A percentile compares a stretch with the other conserved stretches of the same genome.
Conservation (phyloP, 2,888 invertebrate species). For the Punctoribates punctum region DNA sequence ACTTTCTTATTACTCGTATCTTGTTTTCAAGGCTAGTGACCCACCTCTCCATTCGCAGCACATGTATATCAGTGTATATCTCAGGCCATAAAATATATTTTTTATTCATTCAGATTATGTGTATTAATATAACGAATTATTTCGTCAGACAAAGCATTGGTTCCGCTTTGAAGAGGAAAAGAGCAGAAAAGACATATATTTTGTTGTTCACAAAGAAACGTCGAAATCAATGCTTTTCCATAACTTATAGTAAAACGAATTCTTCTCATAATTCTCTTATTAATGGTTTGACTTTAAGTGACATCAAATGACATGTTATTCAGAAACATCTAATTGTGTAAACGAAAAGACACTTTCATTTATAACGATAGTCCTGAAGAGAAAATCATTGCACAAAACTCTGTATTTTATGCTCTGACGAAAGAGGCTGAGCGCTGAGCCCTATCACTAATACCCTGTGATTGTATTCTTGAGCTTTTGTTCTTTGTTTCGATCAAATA, state of each 20-base stretch:
- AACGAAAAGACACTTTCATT: neutral
- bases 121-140: no score
- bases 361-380: no score
- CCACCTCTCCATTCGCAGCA: neutral
- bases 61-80: no score
- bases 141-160: no score
- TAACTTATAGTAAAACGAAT: neutral
- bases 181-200: no score
- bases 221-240: neutral
- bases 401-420: neutral
- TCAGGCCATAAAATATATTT: no score
- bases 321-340: neutral
- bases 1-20: neutral
- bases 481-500: neutral
- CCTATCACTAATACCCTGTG: no score
- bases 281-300: neutral
- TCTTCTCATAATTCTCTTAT: neutral
- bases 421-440: no score
- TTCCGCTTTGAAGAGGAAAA: no score
- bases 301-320: neutral
- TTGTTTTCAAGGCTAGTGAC: slow-evolving; percentile 16
- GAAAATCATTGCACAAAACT: neutral
- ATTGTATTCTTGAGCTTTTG: neutral
- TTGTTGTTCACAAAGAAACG: no score
- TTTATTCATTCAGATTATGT: no score